Evolutionary conservation across 2,113 vertebrate genomes (phyloP).

Genomic region (Sciurus niger): DNA sequence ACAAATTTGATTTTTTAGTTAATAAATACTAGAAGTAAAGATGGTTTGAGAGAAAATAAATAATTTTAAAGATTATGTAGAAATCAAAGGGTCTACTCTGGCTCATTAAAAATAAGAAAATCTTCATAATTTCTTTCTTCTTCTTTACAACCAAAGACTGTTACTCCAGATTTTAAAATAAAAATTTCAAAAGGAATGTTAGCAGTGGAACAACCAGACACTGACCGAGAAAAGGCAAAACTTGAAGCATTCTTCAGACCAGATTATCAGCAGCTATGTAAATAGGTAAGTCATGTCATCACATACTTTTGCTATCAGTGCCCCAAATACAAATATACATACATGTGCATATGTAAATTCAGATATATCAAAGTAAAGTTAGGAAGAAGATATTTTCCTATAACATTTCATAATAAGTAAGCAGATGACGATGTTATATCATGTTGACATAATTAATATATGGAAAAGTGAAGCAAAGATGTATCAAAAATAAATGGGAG

Average conservation of each 20-base stretch:
- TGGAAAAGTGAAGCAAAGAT: not conserved
- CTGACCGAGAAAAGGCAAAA: not conserved
- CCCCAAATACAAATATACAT: not conserved
- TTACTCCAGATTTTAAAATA: not conserved
- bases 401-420: not conserved
- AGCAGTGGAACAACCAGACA: not conserved
- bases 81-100: not conserved
- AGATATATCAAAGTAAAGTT: not conserved
- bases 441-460: not conserved
- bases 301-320: not conserved
- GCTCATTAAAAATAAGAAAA: slow-evolving; percentile 21
- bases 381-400: not conserved
- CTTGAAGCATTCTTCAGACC: not conserved
- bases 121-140: not conserved
- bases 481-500: not conserved
- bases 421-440: not conserved
- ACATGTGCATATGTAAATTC: not conserved
- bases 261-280: not conserved
- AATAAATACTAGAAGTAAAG: not conserved
- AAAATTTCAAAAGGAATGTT: not conserved
- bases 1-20: not conserved
- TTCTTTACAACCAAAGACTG: not conserved
- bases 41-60: not conserved
- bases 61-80: not conserved
- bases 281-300: not conserved